Percentiles rank a stretch among this genome's conserved stretches.
Evolutionary conservation across 2,888 invertebrate species (phyloP).

Genomic region (Ecdyonurus torrentis): DNA sequence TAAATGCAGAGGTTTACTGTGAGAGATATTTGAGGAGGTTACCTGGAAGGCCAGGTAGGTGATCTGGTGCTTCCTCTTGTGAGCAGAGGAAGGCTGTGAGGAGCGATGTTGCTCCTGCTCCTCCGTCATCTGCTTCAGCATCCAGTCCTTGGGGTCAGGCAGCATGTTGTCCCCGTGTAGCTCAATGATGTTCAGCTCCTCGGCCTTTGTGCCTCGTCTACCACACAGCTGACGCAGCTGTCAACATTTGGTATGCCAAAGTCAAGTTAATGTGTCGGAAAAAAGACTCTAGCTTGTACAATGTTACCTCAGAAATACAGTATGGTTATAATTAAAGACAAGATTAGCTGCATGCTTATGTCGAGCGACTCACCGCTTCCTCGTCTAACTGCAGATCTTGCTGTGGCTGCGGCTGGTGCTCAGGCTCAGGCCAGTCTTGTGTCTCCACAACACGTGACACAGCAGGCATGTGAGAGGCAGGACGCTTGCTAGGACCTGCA

Average conservation of each 20-base stretch:
- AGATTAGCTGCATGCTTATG: not conserved
- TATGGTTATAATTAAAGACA: not conserved
- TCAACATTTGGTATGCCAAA: not conserved
- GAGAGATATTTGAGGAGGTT: slow-evolving; percentile 10
- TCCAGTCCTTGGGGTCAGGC: slow-evolving; percentile 63
- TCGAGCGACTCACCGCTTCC: slow-evolving; percentile 23
- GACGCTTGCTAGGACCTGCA: too few relatives aligned
- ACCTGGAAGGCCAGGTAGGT: slow-evolving; percentile 81
- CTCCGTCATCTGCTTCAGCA: slow-evolving; percentile 62
- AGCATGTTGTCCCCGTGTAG: slow-evolving; percentile 65
- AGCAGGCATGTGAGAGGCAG: slow-evolving; percentile 2
- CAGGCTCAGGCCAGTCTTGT: not conserved
- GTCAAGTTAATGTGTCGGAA: too few relatives aligned
- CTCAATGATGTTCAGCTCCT: slow-evolving; percentile 53
- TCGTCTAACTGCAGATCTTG: slow-evolving; percentile 31
- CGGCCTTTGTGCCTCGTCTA: slow-evolving; percentile 40
- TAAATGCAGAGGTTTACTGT: not conserved
- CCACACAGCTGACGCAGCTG: slow-evolving; percentile 36
- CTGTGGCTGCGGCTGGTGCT: not conserved
- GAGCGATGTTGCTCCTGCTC: slow-evolving; percentile 36
- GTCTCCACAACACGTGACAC: not conserved
- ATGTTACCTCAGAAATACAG: not conserved
- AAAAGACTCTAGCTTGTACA: not conserved
- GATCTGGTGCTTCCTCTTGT: slow-evolving; percentile 84
- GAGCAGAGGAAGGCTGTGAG: slow-evolving; percentile 44